phyloP scores from a whole-genome alignment of 1,140 invertebrate species.

The Rhopalosiphum maidis region DNA sequence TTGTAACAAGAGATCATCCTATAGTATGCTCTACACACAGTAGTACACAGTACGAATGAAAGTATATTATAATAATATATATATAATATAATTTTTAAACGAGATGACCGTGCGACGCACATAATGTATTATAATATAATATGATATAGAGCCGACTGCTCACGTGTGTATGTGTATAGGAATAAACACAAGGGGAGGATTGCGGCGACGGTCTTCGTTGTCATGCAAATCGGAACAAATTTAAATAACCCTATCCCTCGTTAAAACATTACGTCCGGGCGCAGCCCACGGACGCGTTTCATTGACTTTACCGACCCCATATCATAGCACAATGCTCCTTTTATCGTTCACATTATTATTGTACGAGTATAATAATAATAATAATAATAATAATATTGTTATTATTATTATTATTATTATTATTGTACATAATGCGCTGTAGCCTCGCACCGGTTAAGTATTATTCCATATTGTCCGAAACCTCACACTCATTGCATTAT shows the following conservation, averaged over 20 bases:
- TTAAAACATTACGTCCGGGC: slow-evolving; percentile 52
- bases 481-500: not conserved
- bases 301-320: slow-evolving; percentile 48
- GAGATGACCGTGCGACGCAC: not conserved
- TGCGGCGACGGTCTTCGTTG: slow-evolving; percentile 32
- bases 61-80: not conserved
- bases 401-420: slow-evolving; percentile 6
- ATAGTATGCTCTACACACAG: not conserved
- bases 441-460: not conserved
- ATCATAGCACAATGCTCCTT: slow-evolving; percentile 3
- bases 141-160: not conserved
- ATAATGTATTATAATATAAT: not conserved
- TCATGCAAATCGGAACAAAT: slow-evolving; percentile 56
- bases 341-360: slow-evolving; percentile 43
- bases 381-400: slow-evolving; percentile 41
- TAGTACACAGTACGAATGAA: not conserved
- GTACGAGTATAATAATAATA: slow-evolving; percentile 8
- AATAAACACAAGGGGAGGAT: slow-evolving; percentile 19
- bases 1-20: not conserved
- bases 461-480: slow-evolving; percentile 7
- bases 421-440: not conserved
- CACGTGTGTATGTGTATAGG: not conserved
- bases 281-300: slow-evolving; percentile 36
- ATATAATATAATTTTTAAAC: slow-evolving; percentile 8
- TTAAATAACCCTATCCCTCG: slow-evolving; percentile 54